Conservation (phyloP, 2,113 vertebrate genomes). For the Xyliphius kryptos region DNA sequence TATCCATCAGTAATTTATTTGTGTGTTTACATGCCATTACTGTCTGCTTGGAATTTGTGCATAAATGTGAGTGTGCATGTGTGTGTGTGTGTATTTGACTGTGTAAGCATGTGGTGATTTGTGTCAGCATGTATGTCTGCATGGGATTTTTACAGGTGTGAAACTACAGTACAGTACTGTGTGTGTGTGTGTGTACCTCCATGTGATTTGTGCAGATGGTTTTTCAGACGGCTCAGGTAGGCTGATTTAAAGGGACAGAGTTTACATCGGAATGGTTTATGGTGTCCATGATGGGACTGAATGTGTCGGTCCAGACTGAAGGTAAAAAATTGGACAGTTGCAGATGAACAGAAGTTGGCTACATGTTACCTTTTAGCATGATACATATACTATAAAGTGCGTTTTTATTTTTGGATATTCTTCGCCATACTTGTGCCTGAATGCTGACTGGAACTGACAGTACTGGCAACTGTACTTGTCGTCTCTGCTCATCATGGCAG, state of each 20-base stretch:
- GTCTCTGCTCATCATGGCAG: constrained; percentile 83
- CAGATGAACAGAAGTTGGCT: too few species aligned
- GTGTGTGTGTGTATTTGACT: constrained; percentile 6
- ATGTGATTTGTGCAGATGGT: constrained; percentile 90
- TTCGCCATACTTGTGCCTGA: constrained; percentile 99
- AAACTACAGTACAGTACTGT: too few species aligned
- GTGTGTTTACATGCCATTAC: too few species aligned
- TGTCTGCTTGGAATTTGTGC: too few species aligned
- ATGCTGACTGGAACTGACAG: constrained; percentile 94
- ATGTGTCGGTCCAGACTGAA: constrained; percentile 91
- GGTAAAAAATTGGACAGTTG: constrained; percentile 9
- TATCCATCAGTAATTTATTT: too few species aligned
- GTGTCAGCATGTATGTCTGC: too few species aligned
- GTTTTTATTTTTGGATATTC: too few species aligned
- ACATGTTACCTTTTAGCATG: too few species aligned
- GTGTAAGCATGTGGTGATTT: too few species aligned
- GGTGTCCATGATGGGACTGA: constrained; percentile 95
- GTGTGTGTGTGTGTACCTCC: constrained; percentile 74
- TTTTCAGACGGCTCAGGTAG: constrained; percentile 93
- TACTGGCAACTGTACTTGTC: constrained; percentile 99
- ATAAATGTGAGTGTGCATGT: background rate
- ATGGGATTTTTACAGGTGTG: too few species aligned
- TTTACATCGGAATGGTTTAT: constrained; percentile 97
- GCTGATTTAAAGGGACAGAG: constrained; percentile 97
- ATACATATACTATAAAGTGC: too few species aligned